phyloP scores from a whole-genome alignment of 2,888 invertebrate species.

The Calameuta pallipes region DNA sequence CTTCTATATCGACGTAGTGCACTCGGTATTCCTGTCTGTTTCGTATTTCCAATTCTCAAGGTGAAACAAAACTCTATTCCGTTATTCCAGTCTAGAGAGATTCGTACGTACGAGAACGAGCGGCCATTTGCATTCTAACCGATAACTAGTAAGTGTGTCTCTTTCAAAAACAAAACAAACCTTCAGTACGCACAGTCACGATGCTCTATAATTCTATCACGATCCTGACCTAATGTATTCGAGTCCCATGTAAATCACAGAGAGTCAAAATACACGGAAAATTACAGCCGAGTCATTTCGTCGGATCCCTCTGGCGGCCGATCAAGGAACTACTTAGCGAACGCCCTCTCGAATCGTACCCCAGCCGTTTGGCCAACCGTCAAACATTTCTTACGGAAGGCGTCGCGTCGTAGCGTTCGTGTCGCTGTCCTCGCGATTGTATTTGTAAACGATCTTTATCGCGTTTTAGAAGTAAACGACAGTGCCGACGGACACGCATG shows the following conservation, averaged over 20 bases:
- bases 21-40: neutral
- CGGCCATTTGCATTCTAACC: neutral
- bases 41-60: neutral
- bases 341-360: neutral
- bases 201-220: neutral
- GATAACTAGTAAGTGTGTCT: neutral
- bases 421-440: neutral
- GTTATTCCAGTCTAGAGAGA: neutral
- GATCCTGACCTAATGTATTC: neutral
- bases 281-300: neutral
- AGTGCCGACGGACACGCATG: neutral
- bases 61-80: neutral
- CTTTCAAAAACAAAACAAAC: neutral
- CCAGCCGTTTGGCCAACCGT: neutral
- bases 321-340: neutral
- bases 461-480: neutral
- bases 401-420: neutral
- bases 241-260: neutral
- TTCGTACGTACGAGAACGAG: neutral
- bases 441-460: neutral
- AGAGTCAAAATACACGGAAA: neutral
- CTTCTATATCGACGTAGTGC: neutral
- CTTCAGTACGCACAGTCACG: neutral
- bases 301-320: neutral
- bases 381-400: neutral